These are phyloP conservation scores for Macheiramphus alcinus DNA, from an alignment of 2,113 vertebrate genomes.

Conservation along the genomic window DNA sequence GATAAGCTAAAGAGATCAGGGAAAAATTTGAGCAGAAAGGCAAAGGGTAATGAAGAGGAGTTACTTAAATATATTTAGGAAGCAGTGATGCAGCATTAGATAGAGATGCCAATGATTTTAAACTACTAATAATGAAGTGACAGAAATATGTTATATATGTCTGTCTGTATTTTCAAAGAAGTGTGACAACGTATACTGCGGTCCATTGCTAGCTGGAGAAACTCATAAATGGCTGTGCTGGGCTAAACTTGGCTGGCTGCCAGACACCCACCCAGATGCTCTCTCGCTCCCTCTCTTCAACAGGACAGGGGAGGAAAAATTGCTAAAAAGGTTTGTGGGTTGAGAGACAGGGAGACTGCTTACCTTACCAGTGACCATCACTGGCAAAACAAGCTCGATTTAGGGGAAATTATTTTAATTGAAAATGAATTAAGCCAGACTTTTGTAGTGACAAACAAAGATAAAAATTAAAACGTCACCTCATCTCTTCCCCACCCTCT, in stretches of 20 bases:
- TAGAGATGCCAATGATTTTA: neutral
- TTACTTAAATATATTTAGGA: neutral
- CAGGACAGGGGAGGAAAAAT: neutral
- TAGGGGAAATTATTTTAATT: neutral
- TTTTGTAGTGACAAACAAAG: neutral
- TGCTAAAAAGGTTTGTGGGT: neutral
- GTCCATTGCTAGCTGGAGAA: neutral
- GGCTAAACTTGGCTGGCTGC: neutral
- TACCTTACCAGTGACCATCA: neutral
- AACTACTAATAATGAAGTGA: neutral
- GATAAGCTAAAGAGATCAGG: neutral
- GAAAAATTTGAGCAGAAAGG: neutral
- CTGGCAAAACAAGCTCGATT: neutral
- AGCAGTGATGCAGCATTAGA: neutral
- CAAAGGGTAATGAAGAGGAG: neutral
- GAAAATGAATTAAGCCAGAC: neutral
- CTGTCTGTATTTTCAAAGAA: neutral
- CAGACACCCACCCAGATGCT: accelerated
- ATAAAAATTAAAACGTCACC: neutral
- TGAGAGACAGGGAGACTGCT: neutral
- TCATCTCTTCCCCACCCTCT: neutral
- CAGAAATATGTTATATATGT: neutral
- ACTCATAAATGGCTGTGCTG: neutral
- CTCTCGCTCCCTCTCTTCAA: neutral
- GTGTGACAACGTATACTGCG: neutral